A percentile compares a stretch with the other conserved stretches of the same genome.
phyloP scores from a whole-genome alignment of 1,140 invertebrate genomes.

The Pinna nobilis region DNA sequence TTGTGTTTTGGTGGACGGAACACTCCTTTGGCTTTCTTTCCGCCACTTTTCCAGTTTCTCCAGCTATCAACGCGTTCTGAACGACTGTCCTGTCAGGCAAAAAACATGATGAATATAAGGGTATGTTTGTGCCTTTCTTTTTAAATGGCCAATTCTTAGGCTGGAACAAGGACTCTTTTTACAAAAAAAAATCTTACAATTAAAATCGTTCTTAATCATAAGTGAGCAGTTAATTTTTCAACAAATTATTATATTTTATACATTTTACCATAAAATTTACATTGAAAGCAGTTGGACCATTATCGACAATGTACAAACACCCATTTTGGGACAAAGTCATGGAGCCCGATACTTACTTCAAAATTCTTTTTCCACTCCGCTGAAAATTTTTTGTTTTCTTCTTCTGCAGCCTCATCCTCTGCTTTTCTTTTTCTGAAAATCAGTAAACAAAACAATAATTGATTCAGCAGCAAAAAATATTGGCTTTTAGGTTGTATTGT shows the following conservation, averaged over 20 bases:
- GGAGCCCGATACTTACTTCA: constrained; percentile 80
- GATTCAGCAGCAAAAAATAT: too few species aligned
- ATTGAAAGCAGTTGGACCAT: too few species aligned
- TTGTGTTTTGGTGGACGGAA: constrained; percentile 97
- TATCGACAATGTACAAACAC: background rate
- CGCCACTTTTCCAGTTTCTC: constrained; percentile 85
- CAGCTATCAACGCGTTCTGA: constrained; percentile 96
- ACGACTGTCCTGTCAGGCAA: constrained; percentile 83
- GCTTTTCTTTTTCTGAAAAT: constrained; percentile 88
- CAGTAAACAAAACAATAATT: too few species aligned
- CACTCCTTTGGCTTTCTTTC: constrained; percentile 82
- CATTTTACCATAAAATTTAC: too few species aligned
- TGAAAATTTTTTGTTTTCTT: constrained; percentile 90
- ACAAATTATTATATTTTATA: too few species aligned
- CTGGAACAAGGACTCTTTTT: too few species aligned
- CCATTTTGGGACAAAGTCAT: background rate
- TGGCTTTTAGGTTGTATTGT: too few species aligned
- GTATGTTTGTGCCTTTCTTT: background rate
- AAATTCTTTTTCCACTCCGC: constrained; percentile 99
- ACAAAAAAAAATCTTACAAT: too few species aligned
- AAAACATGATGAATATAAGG: background rate
- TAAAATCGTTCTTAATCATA: too few species aligned
- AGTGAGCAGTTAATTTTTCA: too few species aligned
- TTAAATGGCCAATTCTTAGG: too few species aligned
- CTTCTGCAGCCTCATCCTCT: constrained; percentile 94